Percentiles rank a stretch among this genome's conserved stretches.
Conservation (phyloP, 2,113 vertebrate species). For the Gambusia affinis region DNA sequence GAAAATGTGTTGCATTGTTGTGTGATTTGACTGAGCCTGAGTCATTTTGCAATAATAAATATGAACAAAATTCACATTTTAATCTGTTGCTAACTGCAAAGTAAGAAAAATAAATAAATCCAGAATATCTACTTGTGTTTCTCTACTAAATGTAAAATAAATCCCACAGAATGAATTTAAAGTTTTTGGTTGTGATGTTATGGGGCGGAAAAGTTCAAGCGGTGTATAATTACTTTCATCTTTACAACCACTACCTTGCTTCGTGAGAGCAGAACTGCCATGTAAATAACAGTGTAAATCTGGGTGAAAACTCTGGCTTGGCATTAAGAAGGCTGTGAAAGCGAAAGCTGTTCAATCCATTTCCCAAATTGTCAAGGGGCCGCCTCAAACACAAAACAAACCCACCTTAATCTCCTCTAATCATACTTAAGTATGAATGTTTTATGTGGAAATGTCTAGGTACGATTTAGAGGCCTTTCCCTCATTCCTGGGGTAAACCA, state of each 20-base stretch:
- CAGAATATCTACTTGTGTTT: too few relatives aligned
- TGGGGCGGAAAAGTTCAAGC: not conserved
- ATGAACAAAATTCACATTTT: too few relatives aligned
- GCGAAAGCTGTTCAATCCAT: constrained; percentile 74
- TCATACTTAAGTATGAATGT: constrained; percentile 78
- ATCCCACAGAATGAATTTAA: too few relatives aligned
- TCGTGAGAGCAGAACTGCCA: constrained; percentile 49
- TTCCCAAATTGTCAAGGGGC: constrained; percentile 74
- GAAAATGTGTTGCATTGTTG: too few relatives aligned
- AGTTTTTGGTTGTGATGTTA: not conserved
- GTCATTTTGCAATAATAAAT: too few relatives aligned
- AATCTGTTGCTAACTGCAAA: too few relatives aligned
- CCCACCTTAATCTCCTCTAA: constrained; percentile 79
- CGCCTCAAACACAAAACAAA: constrained; percentile 74
- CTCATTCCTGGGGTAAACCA: constrained; percentile 64
- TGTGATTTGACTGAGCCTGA: too few relatives aligned
- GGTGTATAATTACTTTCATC: not conserved
- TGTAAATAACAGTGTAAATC: constrained; percentile 69
- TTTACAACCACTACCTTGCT: too few relatives aligned
- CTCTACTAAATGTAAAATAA: too few relatives aligned
- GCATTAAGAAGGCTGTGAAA: constrained; percentile 69
- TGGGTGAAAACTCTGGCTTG: constrained; percentile 70
- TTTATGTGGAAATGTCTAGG: constrained; percentile 77
- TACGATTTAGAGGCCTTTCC: constrained; percentile 66
- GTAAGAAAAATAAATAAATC: too few relatives aligned